Conservation (phyloP, 2,888 invertebrate genomes). For the Diaperis boleti region DNA sequence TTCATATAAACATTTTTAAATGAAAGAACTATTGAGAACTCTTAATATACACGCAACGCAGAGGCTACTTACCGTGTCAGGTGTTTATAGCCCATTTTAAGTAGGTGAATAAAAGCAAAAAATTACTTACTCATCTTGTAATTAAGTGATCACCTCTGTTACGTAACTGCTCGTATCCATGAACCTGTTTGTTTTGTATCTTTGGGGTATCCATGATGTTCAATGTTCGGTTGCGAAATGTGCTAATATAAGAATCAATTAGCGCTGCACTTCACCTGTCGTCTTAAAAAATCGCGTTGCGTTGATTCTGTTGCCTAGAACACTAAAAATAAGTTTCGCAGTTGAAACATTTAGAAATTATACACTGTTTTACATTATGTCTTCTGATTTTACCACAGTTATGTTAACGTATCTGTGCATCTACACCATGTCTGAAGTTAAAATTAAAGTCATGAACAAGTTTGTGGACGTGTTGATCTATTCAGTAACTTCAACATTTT, state of each 20-base stretch:
- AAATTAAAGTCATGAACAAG: slow-evolving; percentile 37
- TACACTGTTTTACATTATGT: slow-evolving; percentile 25
- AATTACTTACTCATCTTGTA: too few relatives aligned
- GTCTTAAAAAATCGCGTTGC: background rate
- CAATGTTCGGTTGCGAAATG: background rate
- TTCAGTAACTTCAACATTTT: slow-evolving; percentile 38
- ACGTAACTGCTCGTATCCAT: background rate
- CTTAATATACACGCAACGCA: too few relatives aligned
- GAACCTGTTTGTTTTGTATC: too few relatives aligned
- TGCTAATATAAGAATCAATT: background rate
- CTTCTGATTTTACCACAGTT: slow-evolving; percentile 16
- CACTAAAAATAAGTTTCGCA: slow-evolving; percentile 33
- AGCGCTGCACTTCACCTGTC: background rate
- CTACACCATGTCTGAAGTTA: slow-evolving; percentile 40
- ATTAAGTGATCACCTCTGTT: background rate
- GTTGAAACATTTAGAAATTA: slow-evolving; percentile 1
- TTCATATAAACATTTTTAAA: too few relatives aligned
- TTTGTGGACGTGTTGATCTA: slow-evolving; percentile 31
- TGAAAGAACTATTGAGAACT: too few relatives aligned
- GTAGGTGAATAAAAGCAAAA: too few relatives aligned
- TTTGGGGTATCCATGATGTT: background rate
- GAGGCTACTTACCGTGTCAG: too few relatives aligned
- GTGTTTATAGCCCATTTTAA: too few relatives aligned
- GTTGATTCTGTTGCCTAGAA: slow-evolving; percentile 32
- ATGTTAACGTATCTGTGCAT: slow-evolving; percentile 39